phyloP scores from a whole-genome alignment of 2,113 vertebrate species.

The Microcebus ravelobensis region DNA sequence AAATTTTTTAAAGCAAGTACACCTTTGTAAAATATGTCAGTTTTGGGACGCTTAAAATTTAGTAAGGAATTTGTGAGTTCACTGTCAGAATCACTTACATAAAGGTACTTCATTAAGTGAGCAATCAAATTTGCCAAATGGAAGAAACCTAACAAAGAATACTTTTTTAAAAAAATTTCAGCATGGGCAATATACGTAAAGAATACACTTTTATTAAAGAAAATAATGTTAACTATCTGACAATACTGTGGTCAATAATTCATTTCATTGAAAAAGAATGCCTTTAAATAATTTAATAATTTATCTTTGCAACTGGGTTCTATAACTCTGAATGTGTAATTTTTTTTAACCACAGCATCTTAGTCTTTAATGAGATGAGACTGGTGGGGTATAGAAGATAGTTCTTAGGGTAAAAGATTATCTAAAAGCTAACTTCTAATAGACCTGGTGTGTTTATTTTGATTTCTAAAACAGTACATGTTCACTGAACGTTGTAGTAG shows the following conservation, averaged over 20 bases:
- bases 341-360: neutral
- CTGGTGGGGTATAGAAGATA: neutral
- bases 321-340: neutral
- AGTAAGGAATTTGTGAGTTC: neutral
- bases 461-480: neutral
- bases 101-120: neutral
- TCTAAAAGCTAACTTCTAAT: neutral
- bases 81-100: neutral
- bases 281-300: neutral
- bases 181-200: neutral
- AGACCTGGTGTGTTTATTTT: neutral
- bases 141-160: neutral
- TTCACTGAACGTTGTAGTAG: neutral
- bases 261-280: constrained; percentile 7
- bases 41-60: constrained; percentile 16
- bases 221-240: neutral
- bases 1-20: neutral
- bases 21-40: neutral
- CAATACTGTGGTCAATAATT: neutral
- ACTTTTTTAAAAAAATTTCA: neutral
- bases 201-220: neutral
- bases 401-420: neutral
- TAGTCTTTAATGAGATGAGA: neutral
- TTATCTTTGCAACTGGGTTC: neutral
- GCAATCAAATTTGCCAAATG: neutral